Base-by-base conservation (phyloP, 2,113 vertebrate genomes). In the Prolemur simus region DNA sequence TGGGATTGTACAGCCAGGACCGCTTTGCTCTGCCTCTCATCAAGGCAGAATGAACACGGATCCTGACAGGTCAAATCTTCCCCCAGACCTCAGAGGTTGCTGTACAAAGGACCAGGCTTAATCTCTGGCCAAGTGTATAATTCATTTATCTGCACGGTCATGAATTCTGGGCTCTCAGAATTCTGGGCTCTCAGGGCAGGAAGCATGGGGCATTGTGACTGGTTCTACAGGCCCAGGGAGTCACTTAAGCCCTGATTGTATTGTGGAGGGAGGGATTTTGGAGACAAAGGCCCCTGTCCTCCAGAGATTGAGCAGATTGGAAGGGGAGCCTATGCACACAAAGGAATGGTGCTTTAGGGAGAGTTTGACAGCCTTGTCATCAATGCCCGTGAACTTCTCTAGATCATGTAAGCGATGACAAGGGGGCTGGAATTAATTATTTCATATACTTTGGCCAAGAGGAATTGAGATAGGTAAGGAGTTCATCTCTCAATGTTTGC, bases 91-190 rank as follows among this genome's bases (percentile, higher is more conserved):
- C 98, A 98, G 98, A 98, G 96, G 96, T 98, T 98, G 97, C 88
- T 97, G 68, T 98, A 99, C 99, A 99, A 99, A 99, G 97, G 96
- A 95, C 85, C 90, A 81, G 4, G 95, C 98, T 99, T 99, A 99
- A 99, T 98, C 98, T 98, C 98, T 96, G 93, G 98, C 97, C 98
- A 98, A 98, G 98, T 98, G 98, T 98, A 95, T 98, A 98, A 98
- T 98, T 98, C 98, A 98, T 98, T 99, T 99, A 99, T 99, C 98
- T 99, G 99, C 99, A 96, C 95, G 97, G 99, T 99, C 99, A 99
- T 99, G 99, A 99, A 99, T 99, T 99, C 99, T 99, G 98, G 98
- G 98, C 98, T 97, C 98, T 95, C 97, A 96, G 99, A 99, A 99
- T 99, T 99, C 99, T 99, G 98, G 98, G 98, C 98, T 97, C 98